Evolutionary conservation across 2,888 invertebrate species (phyloP), one percentile per base, ranked within the genome.

Genomic region (Gastrophysa polygoni): DNA sequence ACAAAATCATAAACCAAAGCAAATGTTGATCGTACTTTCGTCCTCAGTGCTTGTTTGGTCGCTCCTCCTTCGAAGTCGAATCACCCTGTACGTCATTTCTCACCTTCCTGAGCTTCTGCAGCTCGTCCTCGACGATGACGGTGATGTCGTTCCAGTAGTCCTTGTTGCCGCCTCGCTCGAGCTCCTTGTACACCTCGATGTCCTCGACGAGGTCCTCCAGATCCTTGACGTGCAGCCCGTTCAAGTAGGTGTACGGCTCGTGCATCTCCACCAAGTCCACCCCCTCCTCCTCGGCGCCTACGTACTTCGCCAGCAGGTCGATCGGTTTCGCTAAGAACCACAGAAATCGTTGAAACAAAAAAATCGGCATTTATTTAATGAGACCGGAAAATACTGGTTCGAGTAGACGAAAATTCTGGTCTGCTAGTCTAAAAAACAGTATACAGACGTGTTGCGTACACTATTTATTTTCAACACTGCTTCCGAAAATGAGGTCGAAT

Each of bases 121-220:
- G 83, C 82, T 98, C 97, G 81, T 97, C 97, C 80, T 93, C 89
- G 2, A 95, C 96, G 69, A 98, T 96, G 34, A 95, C 93, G 57
- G 94, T 93, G 75, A 98, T 95, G 80, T 98, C 98, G 75, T 91
- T 89, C 98, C 98, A 98, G 83, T 96, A 98, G 76, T 92, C 89
- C 54, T 89, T 86, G 82, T 98, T 95, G 70, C 89, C 91, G 7
- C 91, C 91, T 74, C 91, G 88, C 82, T 98, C 98, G 72, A 98
- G 82, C 83, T 96, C 93, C 78, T 94, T 91, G 82, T 98, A 96
- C 7, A 93, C 93, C 82, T 95, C 94, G 60, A 99, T 98, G 78
- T 99, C 99, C 72, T 93, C 98, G 0, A 97, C 85, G 14, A 99
- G 83, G 83, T 99, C 99, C 80, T 99, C 98, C 18, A 98, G 84